These are phyloP conservation scores for Aphodius granarius DNA, from an alignment of 2,888 invertebrate genomes.

Conservation along the genomic window DNA sequence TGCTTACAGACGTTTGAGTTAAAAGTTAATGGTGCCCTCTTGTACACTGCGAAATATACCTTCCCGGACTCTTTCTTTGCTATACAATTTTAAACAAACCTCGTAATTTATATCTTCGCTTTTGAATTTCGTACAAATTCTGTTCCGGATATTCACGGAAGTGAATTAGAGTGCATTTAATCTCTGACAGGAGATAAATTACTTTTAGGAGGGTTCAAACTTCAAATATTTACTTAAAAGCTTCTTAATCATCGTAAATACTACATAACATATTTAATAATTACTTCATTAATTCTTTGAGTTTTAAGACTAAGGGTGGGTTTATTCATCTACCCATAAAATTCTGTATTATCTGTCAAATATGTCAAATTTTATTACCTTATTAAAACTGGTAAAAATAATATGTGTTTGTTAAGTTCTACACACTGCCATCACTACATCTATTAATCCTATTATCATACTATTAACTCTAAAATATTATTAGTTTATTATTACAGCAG, in stretches of 20 bases:
- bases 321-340: no score
- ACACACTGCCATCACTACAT: no score
- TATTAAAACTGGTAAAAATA: no score
- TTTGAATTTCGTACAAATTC: background rate
- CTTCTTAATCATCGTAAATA: background rate
- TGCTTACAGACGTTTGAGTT: constrained; percentile 17
- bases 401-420: no score
- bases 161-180: background rate
- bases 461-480: no score
- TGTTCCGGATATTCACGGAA: background rate
- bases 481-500: no score
- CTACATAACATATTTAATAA: no score
- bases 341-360: no score
- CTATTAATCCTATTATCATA: no score
- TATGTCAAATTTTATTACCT: no score
- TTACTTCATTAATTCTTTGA: no score
- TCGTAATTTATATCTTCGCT: background rate
- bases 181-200: background rate
- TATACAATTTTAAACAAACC: background rate
- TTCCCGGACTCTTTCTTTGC: background rate
- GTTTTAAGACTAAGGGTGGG: no score
- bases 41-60: background rate
- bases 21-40: constrained; percentile 19
- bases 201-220: background rate
- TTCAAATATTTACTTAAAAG: background rate